These are phyloP conservation scores for Pseudomyrmex sp. DNA, from an alignment of 1,140 invertebrate species.

Conservation along the genomic window DNA sequence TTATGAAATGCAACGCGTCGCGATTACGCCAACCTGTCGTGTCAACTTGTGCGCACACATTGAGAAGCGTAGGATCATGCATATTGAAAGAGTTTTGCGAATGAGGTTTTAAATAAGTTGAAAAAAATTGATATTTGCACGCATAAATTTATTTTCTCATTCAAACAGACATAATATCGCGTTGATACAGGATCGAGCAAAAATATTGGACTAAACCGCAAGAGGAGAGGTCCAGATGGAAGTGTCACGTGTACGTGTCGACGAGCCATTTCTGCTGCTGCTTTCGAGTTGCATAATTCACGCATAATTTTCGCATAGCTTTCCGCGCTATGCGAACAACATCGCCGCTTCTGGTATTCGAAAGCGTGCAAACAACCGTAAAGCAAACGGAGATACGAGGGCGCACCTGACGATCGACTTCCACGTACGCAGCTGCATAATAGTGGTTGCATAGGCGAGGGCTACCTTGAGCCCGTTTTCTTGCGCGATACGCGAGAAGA, in stretches of 20 bases:
- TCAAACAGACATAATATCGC: neutral
- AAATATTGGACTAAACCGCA: neutral
- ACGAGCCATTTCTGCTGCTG: neutral
- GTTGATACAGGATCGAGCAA: neutral
- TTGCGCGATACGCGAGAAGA: constrained; percentile 15
- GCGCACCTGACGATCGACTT: constrained; percentile 42
- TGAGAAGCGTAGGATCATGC: neutral
- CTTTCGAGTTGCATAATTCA: constrained; percentile 41
- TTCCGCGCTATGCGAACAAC: neutral
- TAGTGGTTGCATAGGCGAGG: constrained; percentile 50
- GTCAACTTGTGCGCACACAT: neutral
- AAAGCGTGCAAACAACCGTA: neutral
- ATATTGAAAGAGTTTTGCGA: neutral
- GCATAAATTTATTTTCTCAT: neutral
- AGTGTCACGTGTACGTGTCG: neutral
- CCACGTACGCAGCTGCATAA: constrained; percentile 44
- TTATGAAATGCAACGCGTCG: constrained; percentile 24
- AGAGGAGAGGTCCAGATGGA: neutral
- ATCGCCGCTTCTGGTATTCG: constrained; percentile 12
- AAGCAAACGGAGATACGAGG: neutral
- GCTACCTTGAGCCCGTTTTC: constrained; percentile 65
- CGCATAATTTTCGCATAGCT: constrained; percentile 39
- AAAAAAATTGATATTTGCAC: neutral
- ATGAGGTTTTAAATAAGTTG: neutral
- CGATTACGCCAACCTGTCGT: constrained; percentile 22